Percentiles rank a stretch among this genome's conserved stretches.
These are phyloP conservation scores for Calcarius lapponicus DNA, from an alignment of 2,797 vertebrate genomes.

Conservation along the genomic window DNA sequence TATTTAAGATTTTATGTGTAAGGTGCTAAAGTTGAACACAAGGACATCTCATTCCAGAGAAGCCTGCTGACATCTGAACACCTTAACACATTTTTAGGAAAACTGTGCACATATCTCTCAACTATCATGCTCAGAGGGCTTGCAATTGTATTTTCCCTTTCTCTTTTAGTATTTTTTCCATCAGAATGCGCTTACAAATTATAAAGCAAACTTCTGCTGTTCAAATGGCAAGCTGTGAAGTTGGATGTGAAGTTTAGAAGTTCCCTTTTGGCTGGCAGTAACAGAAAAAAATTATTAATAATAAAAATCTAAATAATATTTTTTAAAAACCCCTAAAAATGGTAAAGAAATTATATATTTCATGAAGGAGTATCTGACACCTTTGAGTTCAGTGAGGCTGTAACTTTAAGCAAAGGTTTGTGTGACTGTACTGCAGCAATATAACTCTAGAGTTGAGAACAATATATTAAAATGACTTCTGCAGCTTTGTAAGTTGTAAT, in stretches of 20 bases:
- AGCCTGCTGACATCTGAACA: background rate
- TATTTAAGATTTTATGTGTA: background rate
- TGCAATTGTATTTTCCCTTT: background rate
- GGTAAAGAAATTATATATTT: background rate
- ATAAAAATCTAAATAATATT: background rate
- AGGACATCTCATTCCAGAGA: background rate
- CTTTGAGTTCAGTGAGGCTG: background rate
- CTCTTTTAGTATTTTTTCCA: background rate
- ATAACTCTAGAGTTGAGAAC: background rate
- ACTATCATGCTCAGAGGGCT: background rate
- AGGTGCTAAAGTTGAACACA: background rate
- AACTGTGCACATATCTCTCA: background rate
- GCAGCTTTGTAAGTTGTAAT: background rate
- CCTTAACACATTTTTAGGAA: background rate
- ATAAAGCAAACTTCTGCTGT: constrained; percentile 9
- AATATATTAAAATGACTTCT: background rate
- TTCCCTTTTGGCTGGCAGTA: background rate
- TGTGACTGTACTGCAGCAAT: background rate
- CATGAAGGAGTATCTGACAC: background rate
- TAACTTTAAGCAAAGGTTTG: background rate
- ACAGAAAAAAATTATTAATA: background rate
- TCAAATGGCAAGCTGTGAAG: background rate
- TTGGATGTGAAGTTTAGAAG: background rate
- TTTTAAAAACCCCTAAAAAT: background rate
- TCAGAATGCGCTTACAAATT: background rate